Base-by-base conservation (phyloP, 2,797 vertebrate species). In the Syngnathus rostellatus region DNA sequence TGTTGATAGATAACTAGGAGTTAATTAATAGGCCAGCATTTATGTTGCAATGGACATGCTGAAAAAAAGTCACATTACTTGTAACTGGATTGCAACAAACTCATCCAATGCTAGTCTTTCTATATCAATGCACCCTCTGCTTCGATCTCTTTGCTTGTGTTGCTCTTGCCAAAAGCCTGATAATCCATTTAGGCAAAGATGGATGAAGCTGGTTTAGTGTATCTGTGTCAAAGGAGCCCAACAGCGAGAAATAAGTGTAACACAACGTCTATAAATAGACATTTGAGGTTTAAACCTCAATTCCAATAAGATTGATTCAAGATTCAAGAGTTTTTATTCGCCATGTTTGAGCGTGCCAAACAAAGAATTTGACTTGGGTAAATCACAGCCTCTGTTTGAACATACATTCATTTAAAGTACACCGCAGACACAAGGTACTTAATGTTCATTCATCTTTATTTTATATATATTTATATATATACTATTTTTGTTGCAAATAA, bases 181-280 rank as follows among this genome's bases (percentile, higher is more conserved):
- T 84, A 82, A 84, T 84, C 80, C 71, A 3, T 9, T 5, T 59
- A 68, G 8, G 37, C 57, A 41, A 63, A 6, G 19, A 8, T 63
- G 60, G 68, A 63, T 59, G 53, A 65, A 41, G 58, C 77, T 62
- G 69, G 64, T 21, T 79, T 77, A 78, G 61, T 39, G 71, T 23
- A 69, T 65, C 69, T 72, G 69, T 75, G 70, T 78, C 70, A 69
- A 2, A 71, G 11, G 64, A 72, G 51, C 61, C 71, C 73, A 71
- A 25, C 63, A 68, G 57, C 61, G 61, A 58, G 12, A 31, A 65
- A 31, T 14, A 21, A 16, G n/a, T 6, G 39, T 16, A 39, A 54
- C 10, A 3, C 3, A 19, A 41, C 31, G 31, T 4, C 31, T 31
- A 31, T 31, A 31, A 31, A 31, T 31, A 31, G 31, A 31, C 31